Conservation (phyloP, 2,888 invertebrate genomes). For the Dryococelus australis region DNA sequence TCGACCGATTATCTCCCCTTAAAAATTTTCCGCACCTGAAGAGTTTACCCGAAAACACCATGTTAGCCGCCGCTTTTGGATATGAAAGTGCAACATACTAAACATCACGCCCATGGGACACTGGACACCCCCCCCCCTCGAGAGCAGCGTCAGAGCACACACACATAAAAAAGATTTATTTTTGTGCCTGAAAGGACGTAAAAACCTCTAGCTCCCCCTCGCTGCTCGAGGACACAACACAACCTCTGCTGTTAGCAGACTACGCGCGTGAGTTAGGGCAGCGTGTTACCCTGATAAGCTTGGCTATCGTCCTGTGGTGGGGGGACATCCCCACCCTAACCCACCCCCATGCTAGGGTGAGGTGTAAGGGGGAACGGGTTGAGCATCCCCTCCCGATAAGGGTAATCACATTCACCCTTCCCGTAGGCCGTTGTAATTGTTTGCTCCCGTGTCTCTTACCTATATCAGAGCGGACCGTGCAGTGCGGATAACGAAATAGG, state of each 20-base stretch:
- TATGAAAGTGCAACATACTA: not conserved
- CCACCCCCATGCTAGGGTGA: not conserved
- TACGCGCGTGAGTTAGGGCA: not conserved
- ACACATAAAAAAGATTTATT: not conserved
- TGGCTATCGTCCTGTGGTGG: not conserved
- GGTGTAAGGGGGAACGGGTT: not conserved
- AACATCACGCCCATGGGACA: not conserved
- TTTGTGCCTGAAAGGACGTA: not conserved
- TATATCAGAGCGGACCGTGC: not conserved
- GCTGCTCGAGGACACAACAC: not conserved
- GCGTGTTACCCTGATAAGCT: not conserved
- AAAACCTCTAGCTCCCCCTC: not conserved
- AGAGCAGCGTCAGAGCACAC: not conserved
- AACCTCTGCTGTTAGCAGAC: not conserved
- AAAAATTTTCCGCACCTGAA: too few species aligned
- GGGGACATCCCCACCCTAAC: not conserved
- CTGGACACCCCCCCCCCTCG: not conserved
- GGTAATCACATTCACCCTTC: conserved; percentile 11
- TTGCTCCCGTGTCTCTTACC: not conserved
- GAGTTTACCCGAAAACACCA: too few species aligned
- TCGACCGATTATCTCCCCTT: too few species aligned
- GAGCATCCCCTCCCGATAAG: not conserved
- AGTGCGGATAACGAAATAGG: not conserved
- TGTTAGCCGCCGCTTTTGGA: not conserved
- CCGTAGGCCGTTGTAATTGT: not conserved